These are phyloP conservation scores for Chaetodon trifascialis DNA, from an alignment of 2,113 vertebrate species.

Conservation along the genomic window DNA sequence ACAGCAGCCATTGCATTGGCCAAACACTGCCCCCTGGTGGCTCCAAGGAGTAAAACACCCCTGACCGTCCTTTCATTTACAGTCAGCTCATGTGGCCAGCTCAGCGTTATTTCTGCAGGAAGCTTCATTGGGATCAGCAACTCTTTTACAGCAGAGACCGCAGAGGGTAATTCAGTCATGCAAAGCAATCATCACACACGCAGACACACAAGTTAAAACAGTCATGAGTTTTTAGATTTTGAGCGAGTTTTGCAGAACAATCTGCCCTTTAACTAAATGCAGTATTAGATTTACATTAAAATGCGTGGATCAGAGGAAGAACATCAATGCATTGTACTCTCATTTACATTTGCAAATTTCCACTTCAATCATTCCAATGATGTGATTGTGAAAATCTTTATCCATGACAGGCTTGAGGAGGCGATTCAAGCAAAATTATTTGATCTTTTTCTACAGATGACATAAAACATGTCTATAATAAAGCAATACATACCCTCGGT, in stretches of 20 bases:
- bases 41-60: not conserved
- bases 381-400: not conserved
- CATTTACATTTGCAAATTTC: not conserved
- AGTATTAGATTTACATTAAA: not conserved
- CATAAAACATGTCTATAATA: not conserved
- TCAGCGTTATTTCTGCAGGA: not conserved
- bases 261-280: not conserved
- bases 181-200: no score
- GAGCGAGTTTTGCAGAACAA: not conserved
- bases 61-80: not conserved
- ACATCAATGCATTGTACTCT: no score
- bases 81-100: not conserved
- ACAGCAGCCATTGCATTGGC: not conserved
- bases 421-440: no score
- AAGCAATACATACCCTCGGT: not conserved
- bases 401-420: no score
- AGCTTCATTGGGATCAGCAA: not conserved
- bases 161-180: not conserved
- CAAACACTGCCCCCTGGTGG: constrained; percentile 19
- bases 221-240: no score
- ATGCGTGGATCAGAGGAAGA: not conserved
- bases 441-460: not conserved
- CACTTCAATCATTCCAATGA: not conserved
- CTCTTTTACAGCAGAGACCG: not conserved
- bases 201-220: no score